Evolutionary conservation across 2,797 vertebrate genomes (phyloP).

Genomic region (Ataeniobius toweri): DNA sequence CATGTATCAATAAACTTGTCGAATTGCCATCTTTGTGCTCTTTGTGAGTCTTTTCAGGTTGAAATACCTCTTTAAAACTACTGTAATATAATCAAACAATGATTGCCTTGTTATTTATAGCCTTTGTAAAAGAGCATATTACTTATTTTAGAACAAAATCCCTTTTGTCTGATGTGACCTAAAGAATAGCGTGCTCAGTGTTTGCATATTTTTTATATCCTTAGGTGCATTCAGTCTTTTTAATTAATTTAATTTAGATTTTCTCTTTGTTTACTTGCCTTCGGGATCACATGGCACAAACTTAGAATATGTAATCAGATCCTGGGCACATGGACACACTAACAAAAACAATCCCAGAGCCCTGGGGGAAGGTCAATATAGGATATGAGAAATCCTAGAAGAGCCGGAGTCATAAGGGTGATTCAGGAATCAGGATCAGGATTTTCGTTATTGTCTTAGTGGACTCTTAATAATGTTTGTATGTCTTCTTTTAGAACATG

Average conservation of each 20-base stretch:
- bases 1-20: no score
- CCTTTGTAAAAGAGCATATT: background rate
- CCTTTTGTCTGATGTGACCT: background rate
- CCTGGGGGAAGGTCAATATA: conserved; percentile 30
- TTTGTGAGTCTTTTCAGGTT: no score
- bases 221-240: conserved; percentile 2
- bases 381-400: background rate
- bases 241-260: conserved; percentile 1
- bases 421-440: background rate
- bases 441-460: background rate
- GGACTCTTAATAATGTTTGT: background rate
- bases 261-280: conserved; percentile 25
- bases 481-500: background rate
- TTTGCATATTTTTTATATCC: background rate
- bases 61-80: no score
- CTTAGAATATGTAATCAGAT: conserved; percentile 38
- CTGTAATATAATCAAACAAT: no score
- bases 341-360: background rate
- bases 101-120: background rate
- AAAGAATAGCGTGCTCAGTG: background rate
- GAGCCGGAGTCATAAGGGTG: background rate
- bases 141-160: conserved; percentile 2
- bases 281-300: conserved; percentile 27
- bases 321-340: conserved; percentile 10
- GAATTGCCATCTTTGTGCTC: no score